These are phyloP conservation scores for Falco punctatus DNA, from an alignment of 2,113 vertebrate genomes.

Conservation along the genomic window DNA sequence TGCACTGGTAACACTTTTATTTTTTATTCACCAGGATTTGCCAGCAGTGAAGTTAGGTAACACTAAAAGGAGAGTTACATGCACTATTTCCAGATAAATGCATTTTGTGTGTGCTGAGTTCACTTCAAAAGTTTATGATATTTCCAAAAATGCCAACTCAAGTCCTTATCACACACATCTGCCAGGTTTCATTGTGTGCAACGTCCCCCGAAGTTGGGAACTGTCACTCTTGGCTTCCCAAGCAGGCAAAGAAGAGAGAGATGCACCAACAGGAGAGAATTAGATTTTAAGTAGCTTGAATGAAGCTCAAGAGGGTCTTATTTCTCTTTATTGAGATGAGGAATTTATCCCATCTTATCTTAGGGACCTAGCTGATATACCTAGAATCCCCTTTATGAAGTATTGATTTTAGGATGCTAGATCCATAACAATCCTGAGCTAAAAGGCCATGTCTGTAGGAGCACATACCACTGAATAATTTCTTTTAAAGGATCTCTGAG, in stretches of 20 bases:
- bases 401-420: constrained; percentile 6
- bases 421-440: neutral
- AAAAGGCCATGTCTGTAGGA: neutral
- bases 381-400: neutral
- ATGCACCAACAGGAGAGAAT: neutral
- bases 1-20: constrained; percentile 48
- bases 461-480: neutral
- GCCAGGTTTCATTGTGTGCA: neutral
- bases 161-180: neutral
- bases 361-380: neutral
- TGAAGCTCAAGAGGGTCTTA: neutral
- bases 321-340: constrained; percentile 1
- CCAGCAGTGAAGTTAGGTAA: neutral
- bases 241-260: neutral
- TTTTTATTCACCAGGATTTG: constrained; percentile 43
- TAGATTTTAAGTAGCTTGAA: neutral
- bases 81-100: constrained; percentile 31
- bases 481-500: neutral
- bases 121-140: constrained; percentile 31
- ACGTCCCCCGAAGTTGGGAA: neutral
- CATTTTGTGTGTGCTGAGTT: constrained; percentile 23
- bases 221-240: neutral
- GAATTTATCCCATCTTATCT: neutral
- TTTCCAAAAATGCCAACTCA: constrained; percentile 3
- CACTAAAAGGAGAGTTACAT: neutral